Evolutionary conservation across 2,888 invertebrate genomes (phyloP).

Genomic region (Stenoptilia bipunctidactyla): DNA sequence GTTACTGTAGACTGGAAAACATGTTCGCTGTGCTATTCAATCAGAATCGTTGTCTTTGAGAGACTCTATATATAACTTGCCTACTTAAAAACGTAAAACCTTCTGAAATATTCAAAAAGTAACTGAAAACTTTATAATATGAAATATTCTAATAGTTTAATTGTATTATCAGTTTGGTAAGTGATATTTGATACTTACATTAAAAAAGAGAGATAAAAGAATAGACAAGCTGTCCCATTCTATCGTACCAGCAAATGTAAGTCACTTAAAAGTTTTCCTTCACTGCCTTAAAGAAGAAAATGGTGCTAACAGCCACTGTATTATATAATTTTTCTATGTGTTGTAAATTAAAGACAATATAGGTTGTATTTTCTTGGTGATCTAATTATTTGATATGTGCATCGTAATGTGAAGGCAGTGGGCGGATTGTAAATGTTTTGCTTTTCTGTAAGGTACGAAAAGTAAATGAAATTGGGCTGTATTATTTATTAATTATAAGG

Average conservation of each 20-base stretch:
- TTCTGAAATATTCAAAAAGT: no score
- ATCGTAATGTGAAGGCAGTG: not conserved
- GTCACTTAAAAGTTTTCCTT: constrained; percentile 6
- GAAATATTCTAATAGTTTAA: no score
- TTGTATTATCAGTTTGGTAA: no score
- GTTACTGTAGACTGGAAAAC: not conserved
- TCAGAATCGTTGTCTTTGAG: no score
- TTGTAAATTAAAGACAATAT: constrained; percentile 23
- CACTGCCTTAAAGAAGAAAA: constrained; percentile 10
- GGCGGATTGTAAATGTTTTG: constrained; percentile 38
- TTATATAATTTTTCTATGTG: constrained; percentile 12
- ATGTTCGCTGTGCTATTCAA: no score
- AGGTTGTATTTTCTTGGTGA: constrained; percentile 32
- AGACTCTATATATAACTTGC: no score
- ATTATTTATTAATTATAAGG: not conserved
- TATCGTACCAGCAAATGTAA: no score
- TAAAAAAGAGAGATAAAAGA: no score
- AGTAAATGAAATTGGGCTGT: constrained; percentile 22
- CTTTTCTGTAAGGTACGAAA: constrained; percentile 35
- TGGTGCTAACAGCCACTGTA: constrained; percentile 2
- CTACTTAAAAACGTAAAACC: no score
- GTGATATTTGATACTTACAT: no score
- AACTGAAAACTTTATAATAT: no score
- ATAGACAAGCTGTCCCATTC: no score
- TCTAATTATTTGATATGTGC: constrained; percentile 10